Percentiles rank a stretch among this genome's conserved stretches.
phyloP scores from a whole-genome alignment of 2,113 vertebrate species.

The Himantopus leucocephalus region DNA sequence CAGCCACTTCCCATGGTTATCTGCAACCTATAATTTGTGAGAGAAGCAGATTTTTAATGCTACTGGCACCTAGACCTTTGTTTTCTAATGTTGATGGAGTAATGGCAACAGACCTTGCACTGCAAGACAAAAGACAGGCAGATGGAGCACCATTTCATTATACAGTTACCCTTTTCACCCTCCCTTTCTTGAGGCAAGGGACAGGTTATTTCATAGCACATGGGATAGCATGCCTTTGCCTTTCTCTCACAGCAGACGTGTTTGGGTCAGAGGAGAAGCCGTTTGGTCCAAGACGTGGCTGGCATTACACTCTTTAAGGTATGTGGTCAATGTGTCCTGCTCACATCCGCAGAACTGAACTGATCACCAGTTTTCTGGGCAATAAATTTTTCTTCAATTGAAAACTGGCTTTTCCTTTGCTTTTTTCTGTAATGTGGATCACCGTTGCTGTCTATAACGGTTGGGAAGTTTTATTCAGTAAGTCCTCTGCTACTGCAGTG shows the following conservation, averaged over 20 bases:
- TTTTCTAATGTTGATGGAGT: neutral
- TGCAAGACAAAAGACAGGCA: neutral
- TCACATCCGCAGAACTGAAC: neutral
- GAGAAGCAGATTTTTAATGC: neutral
- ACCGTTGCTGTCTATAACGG: neutral
- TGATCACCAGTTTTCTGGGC: neutral
- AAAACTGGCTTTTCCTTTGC: neutral
- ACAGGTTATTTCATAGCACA: neutral
- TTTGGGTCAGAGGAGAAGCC: neutral
- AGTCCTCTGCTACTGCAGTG: neutral
- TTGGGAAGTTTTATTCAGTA: neutral
- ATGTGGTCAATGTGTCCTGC: neutral
- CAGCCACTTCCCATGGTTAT: neutral
- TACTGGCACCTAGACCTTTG: neutral
- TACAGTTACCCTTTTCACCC: neutral
- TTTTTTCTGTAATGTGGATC: neutral
- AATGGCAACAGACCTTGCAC: neutral
- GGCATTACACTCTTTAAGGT: neutral
- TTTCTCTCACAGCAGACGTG: neutral
- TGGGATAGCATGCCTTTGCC: neutral
- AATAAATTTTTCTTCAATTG: neutral
- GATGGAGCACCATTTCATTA: neutral
- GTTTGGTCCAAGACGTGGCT: neutral
- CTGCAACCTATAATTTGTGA: neutral
- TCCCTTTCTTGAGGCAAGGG: neutral